Evolutionary conservation across 2,888 invertebrate genomes (phyloP), one percentile per base, ranked within the genome.

Genomic region (Lepidonotus clava): DNA sequence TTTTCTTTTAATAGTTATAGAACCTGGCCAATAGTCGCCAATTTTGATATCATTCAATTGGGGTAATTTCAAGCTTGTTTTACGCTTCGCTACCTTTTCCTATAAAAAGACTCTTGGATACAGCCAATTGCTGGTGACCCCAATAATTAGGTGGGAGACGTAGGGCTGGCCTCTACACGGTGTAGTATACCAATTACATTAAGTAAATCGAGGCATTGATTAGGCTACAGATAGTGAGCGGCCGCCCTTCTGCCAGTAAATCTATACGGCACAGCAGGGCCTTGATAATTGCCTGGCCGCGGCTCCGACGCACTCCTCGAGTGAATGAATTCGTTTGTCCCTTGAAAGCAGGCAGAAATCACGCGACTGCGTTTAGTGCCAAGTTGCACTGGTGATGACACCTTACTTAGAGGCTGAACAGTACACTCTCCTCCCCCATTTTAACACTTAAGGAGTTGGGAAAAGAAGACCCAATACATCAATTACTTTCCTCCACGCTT

Each of bases 201-300:
- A 71, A 71, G 71, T 71, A 71, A 71, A 71, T 71, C 38, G 38
- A 34, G 36, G 71, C 71, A 71, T 71, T 71, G 71, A 71, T 71
- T 71, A 38, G 34, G 14, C 36, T 11, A 38, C 36, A 32, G 36
- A 71, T 34, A 71, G 38, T 38, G 36, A 4, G 36, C n/a, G n/a
- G n/a, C 71, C 38, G 14, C 21, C 24, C 71, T 38, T 14, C 34
- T n/a, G 14, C 71, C 34, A 4, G 36, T 71, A 38, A 34, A 71
- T 32, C 71, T 71, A 71, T 71, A 71, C 71, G 38, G 71, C 71
- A 71, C 34, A 14, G 36, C 36, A 18, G 71, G 14, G 36, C 21
- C 71, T 38, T 36, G 71, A 71, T 71, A 71, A 71, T 71, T 71
- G 71, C 38, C 38, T 38, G 71, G 36, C 38, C 38, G 36, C 1